Percentiles rank a stretch among this genome's conserved stretches.
phyloP scores from a whole-genome alignment of 2,113 vertebrate genomes.

The Gadus chalcogrammus region DNA sequence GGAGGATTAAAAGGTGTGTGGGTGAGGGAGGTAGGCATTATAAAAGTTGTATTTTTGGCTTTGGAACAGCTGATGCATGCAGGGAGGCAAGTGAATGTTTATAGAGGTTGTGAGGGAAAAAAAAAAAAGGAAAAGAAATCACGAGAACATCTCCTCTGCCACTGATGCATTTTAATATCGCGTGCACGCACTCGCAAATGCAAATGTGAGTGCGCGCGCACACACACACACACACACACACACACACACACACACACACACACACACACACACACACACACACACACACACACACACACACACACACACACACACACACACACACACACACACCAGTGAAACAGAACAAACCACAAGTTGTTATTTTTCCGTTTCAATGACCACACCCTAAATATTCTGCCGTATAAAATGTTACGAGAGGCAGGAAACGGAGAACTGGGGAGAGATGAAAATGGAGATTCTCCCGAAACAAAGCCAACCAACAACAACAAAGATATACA shows the following conservation, averaged over 20 bases:
- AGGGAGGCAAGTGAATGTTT: constrained; percentile 48
- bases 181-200: background rate
- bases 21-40: constrained; percentile 42
- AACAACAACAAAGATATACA: too few species aligned
- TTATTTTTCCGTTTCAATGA: constrained; percentile 5
- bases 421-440: background rate
- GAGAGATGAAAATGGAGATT: constrained; percentile 11
- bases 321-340: background rate
- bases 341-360: constrained; percentile 1
- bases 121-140: constrained; percentile 24
- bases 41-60: constrained; percentile 53
- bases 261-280: background rate
- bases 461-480: background rate
- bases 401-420: constrained; percentile 31
- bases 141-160: constrained; percentile 28
- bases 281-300: background rate
- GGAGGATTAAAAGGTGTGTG: constrained; percentile 28
- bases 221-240: background rate
- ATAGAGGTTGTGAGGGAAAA: constrained; percentile 28
- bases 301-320: background rate
- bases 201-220: background rate
- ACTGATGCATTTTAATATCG: constrained; percentile 25
- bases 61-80: constrained; percentile 49
- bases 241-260: background rate
- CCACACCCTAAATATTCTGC: constrained; percentile 38